These are phyloP conservation scores for Leptatherina wallacei DNA, from an alignment of 2,797 vertebrate species.

Conservation along the genomic window DNA sequence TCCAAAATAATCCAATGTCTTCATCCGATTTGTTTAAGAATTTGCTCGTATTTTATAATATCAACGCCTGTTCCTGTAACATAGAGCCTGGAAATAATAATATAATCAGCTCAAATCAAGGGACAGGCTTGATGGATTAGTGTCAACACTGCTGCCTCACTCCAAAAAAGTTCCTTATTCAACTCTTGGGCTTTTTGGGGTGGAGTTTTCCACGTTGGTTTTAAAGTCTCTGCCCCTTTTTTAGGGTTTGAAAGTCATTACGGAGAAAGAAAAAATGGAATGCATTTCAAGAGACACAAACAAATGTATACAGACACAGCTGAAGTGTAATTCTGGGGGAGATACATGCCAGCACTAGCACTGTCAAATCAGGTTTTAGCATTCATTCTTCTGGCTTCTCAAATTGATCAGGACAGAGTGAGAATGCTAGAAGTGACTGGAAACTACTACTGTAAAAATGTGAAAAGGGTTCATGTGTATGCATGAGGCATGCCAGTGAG, in stretches of 20 bases:
- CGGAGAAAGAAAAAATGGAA: conserved; percentile 40
- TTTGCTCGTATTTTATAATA: not conserved
- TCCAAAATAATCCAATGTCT: not conserved
- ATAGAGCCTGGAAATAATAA: not conserved
- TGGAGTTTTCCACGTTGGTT: not conserved
- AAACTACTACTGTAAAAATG: conserved; percentile 1
- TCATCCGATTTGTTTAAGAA: not conserved
- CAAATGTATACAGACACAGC: conserved; percentile 3
- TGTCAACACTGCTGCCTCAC: not conserved
- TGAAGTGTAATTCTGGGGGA: conserved; percentile 26
- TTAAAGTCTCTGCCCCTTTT: not conserved
- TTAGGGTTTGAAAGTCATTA: conserved; percentile 34
- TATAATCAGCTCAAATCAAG: not conserved
- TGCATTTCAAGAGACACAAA: conserved; percentile 38
- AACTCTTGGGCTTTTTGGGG: not conserved
- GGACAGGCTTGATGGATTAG: not conserved
- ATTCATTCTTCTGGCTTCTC: conserved; percentile 23
- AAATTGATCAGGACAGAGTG: conserved; percentile 20
- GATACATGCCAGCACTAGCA: conserved; percentile 38
- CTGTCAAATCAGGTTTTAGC: conserved; percentile 43
- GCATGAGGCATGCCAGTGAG: conserved; percentile 27
- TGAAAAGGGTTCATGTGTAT: conserved; percentile 18
- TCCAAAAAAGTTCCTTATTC: not conserved
- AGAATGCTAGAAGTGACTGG: conserved; percentile 3
- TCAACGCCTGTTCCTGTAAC: not conserved